Base-by-base conservation (phyloP, 2,888 invertebrate species). In the Mimas tiliae region DNA sequence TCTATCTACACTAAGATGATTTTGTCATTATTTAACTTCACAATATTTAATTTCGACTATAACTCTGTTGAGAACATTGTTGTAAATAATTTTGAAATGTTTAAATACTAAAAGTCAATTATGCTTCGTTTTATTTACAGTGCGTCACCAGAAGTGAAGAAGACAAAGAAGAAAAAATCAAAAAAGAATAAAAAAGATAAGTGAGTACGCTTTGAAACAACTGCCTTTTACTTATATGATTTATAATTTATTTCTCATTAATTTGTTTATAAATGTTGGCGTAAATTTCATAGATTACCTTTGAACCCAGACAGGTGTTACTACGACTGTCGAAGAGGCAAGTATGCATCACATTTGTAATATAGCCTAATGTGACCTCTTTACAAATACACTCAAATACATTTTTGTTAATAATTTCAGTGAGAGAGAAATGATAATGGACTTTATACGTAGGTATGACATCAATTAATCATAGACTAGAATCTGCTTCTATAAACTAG, bases 131-230 rank as follows among this genome's bases (percentile, higher is more conserved):
- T 72, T 68, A 73, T 93, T 42, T 86, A 1, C 90, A 97, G 97
- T 81, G 94, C 95, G 55, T 96, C 96, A 64, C 96, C 96, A 74
- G 96, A 96, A 80, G 94, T 95, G 34, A 97, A 96, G 88, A 96
- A 95, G 82, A 93, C 95, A 71, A 97, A 96, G 91, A 97, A 96
- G 94, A 97, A 96, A 91, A 97, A 96, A 85, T 95, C 96, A 0
- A 97, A 96, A 87, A 96, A 95, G 88, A 95, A 95, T 82, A 96
- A 96, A 87, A 96, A 95, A 88, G 96, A 96, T 75, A 96, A 95
- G 96, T 96, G 93, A 94, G 95, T 94, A 84, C 70, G 21, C 42
- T 38, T 64, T n/a, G 9, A 53, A 21, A 65, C 63, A 14, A 58
- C 33, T 51, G 11, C 14, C 48, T 65, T 69, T 66, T 65, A 34